Percentiles rank a stretch among this genome's conserved stretches.
Evolutionary conservation across 2,797 vertebrate genomes (phyloP).

Genomic region (Lepidocolaptes lacrymiger): DNA sequence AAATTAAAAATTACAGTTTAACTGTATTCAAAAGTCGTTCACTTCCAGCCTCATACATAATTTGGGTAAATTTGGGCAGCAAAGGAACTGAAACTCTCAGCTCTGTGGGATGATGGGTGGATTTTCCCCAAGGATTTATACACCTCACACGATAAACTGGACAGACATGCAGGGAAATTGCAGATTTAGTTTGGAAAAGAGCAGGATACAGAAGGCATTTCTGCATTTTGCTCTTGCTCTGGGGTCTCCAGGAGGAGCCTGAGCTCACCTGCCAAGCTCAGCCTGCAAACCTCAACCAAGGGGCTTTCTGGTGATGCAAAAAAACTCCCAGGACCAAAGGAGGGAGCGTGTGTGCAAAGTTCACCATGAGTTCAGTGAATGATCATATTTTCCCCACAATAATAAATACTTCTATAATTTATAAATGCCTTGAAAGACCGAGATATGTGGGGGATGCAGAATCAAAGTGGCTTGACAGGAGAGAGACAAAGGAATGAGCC

Average conservation of each 20-base stretch:
- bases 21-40: not conserved
- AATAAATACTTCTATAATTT: constrained; percentile 66
- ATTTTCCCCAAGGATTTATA: not conserved
- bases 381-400: constrained; percentile 59
- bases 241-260: not conserved
- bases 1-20: not conserved
- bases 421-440: constrained; percentile 49
- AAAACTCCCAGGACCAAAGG: not conserved
- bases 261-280: constrained; percentile 33
- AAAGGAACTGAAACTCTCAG: not conserved
- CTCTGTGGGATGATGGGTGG: not conserved
- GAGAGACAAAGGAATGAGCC: constrained; percentile 60
- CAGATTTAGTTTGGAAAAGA: not conserved
- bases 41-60: not conserved
- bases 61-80: not conserved
- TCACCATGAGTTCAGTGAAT: constrained; percentile 54
- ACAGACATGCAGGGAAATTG: not conserved
- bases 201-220: not conserved
- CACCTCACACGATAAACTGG: not conserved
- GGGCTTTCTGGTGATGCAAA: not conserved
- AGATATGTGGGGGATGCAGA: constrained; percentile 59
- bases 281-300: not conserved
- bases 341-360: constrained; percentile 47
- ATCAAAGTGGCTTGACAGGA: constrained; percentile 52
- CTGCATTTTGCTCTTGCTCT: not conserved